phyloP scores from a whole-genome alignment of 2,113 vertebrate species.

The Triplophysa dalaica region DNA sequence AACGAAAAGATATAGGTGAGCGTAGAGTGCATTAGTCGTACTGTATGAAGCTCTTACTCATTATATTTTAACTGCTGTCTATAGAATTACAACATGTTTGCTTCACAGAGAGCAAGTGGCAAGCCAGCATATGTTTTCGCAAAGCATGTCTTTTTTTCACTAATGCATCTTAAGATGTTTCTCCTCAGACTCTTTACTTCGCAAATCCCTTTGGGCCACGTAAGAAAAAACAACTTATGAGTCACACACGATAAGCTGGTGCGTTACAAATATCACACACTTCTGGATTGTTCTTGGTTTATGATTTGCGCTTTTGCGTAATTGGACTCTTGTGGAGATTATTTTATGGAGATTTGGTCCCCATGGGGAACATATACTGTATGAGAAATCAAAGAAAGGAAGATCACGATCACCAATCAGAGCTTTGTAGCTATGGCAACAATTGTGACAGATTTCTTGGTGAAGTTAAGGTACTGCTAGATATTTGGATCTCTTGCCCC shows the following conservation, averaged over 20 bases:
- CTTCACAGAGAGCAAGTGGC: not conserved
- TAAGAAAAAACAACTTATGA: not conserved
- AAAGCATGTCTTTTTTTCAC: not conserved
- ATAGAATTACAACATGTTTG: not conserved
- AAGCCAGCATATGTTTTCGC: slow-evolving; percentile 19
- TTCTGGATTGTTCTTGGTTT: not conserved
- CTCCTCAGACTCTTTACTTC: not conserved
- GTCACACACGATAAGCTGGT: not conserved
- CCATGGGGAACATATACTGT: slow-evolving; percentile 12
- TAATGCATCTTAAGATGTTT: not conserved
- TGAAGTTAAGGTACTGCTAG: not conserved
- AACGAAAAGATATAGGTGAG: not conserved
- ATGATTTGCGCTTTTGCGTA: slow-evolving; percentile 10
- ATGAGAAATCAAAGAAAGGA: slow-evolving; percentile 14
- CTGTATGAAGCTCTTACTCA: not conserved
- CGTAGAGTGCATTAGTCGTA: not conserved
- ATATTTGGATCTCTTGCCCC: not conserved
- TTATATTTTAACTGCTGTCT: not conserved
- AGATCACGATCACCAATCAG: slow-evolving; percentile 9
- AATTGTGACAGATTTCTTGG: not conserved
- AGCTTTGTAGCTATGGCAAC: not conserved
- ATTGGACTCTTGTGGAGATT: slow-evolving; percentile 37
- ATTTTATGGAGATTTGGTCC: slow-evolving; percentile 32
- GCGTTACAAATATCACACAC: slow-evolving; percentile 14
- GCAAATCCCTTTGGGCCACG: not conserved